phyloP scores from a whole-genome alignment of 2,888 invertebrate genomes.

The Cantharis rufa region DNA sequence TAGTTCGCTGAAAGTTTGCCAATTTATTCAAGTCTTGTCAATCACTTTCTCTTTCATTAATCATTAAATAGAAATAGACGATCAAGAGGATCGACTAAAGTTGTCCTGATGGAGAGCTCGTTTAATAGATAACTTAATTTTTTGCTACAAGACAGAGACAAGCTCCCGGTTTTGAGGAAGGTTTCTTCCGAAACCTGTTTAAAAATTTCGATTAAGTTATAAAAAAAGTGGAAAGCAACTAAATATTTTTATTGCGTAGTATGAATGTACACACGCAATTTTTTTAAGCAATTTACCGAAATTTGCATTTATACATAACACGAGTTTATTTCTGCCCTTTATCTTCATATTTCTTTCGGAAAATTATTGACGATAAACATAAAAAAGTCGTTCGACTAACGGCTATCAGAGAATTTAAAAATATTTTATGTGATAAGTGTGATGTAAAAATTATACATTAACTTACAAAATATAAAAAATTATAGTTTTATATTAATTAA shows the following conservation, averaged over 20 bases:
- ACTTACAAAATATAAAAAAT: too few species aligned
- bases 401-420: background rate
- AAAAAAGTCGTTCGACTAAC: background rate
- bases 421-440: background rate
- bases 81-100: background rate
- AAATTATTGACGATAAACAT: conserved; percentile 2
- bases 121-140: background rate
- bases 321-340: background rate
- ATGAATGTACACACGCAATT: background rate
- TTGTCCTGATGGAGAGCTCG: background rate
- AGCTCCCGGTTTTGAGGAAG: background rate
- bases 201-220: background rate
- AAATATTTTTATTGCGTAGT: background rate
- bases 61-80: background rate
- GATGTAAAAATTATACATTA: too few species aligned
- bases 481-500: too few species aligned
- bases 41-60: background rate
- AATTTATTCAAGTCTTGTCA: background rate
- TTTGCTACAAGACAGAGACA: background rate
- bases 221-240: background rate
- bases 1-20: background rate
- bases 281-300: background rate
- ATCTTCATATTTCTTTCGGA: background rate
- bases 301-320: background rate
- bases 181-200: background rate